Conservation (phyloP, 2,888 invertebrate species). For the Tetramorium bicarinatum region DNA sequence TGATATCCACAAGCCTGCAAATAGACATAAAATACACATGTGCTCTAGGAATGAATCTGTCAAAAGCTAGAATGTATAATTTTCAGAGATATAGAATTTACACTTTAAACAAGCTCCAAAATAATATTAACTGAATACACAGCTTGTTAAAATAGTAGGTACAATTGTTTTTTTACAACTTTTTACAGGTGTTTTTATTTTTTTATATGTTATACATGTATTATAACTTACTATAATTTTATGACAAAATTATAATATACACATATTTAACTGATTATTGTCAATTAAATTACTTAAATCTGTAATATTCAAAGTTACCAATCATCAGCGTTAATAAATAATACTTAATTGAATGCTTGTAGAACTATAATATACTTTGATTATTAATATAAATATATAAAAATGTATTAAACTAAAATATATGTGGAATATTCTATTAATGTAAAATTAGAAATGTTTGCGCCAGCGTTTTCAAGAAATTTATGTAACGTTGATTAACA, state of each 20-base stretch:
- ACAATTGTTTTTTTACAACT: neutral
- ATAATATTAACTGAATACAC: neutral
- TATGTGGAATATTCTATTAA: neutral
- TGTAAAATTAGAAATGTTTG: too few relatives aligned
- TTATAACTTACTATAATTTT: neutral
- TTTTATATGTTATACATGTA: neutral
- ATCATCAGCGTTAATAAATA: neutral
- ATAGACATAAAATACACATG: conserved; percentile 26
- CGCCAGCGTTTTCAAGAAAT: too few relatives aligned
- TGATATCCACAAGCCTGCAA: conserved; percentile 13
- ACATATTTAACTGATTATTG: neutral
- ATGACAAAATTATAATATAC: neutral
- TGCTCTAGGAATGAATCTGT: neutral
- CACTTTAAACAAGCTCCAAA: neutral
- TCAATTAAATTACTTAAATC: neutral
- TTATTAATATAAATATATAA: neutral
- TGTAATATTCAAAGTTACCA: neutral
- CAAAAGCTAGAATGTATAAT: conserved; percentile 7
- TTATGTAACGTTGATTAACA: too few relatives aligned
- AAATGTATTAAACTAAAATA: neutral
- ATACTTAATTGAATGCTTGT: neutral
- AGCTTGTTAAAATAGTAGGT: neutral
- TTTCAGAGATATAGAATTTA: neutral
- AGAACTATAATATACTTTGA: neutral
- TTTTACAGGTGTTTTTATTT: neutral